phyloP scores from a whole-genome alignment of 2,113 vertebrate species.

The Malaclemys terrapin region DNA sequence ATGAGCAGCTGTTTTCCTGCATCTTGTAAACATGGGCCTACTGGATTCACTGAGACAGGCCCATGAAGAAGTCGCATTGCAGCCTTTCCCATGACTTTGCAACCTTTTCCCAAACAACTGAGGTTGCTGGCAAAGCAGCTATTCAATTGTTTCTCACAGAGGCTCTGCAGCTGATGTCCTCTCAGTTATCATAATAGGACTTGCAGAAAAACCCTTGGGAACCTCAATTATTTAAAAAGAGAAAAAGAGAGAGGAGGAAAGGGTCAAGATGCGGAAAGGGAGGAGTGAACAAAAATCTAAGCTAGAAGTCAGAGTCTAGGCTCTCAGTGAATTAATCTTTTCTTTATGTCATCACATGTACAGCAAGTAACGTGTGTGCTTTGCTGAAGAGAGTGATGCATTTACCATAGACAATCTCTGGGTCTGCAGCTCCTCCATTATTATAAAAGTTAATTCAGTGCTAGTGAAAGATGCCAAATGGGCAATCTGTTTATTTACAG shows the following conservation, averaged over 20 bases:
- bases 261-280: not conserved
- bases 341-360: not conserved
- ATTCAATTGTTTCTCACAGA: slow-evolving; percentile 89
- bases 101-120: slow-evolving; percentile 88
- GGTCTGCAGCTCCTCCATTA: not conserved
- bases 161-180: slow-evolving; percentile 76
- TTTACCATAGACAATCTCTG: not conserved
- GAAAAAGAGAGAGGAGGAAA: not conserved
- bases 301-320: not conserved
- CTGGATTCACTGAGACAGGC: slow-evolving; percentile 79
- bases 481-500: not conserved
- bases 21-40: slow-evolving; percentile 79
- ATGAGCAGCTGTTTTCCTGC: slow-evolving; percentile 70
- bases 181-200: slow-evolving; percentile 60
- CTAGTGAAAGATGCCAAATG: not conserved
- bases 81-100: slow-evolving; percentile 91
- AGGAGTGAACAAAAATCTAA: slow-evolving; percentile 11
- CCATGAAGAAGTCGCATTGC: slow-evolving; percentile 76
- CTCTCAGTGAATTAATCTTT: slow-evolving; percentile 8
- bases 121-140: slow-evolving; percentile 78
- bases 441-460: not conserved
- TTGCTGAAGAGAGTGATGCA: not conserved
- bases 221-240: not conserved
- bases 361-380: not conserved
- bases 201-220: slow-evolving; percentile 52